A percentile compares a stretch with the other conserved stretches of the same genome.
Evolutionary conservation across 2,113 vertebrate species (phyloP).

Genomic region (Oreocharis arfaki): DNA sequence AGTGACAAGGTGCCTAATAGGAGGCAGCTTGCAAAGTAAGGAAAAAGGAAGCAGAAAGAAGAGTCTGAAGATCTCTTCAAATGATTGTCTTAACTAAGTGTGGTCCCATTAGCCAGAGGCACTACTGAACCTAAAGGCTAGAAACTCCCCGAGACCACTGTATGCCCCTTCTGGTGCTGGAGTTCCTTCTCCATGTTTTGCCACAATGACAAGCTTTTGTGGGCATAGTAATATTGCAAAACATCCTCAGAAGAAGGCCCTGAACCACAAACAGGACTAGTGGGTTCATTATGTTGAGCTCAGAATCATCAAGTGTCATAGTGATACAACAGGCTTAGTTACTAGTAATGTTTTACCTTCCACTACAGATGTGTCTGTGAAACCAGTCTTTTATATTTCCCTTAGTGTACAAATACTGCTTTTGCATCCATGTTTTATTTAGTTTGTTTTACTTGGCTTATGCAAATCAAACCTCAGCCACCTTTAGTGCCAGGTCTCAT

Average conservation of each 20-base stretch:
- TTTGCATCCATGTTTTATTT: conserved; percentile 16
- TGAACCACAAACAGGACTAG: not conserved
- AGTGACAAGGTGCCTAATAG: not conserved
- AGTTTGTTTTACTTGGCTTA: not conserved
- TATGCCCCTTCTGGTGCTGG: not conserved
- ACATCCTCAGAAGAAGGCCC: not conserved
- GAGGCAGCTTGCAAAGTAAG: not conserved
- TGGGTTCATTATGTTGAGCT: not conserved
- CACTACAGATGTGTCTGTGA: not conserved
- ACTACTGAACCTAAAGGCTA: not conserved
- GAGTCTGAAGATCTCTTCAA: not conserved
- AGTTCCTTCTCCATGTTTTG: not conserved
- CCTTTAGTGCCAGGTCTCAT: not conserved
- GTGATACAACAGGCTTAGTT: not conserved
- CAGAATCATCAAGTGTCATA: not conserved
- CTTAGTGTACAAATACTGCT: not conserved
- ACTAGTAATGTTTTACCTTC: not conserved
- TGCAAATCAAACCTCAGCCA: not conserved
- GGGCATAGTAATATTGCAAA: not conserved
- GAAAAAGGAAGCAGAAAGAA: not conserved
- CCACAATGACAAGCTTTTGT: not conserved
- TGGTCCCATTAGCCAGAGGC: not conserved
- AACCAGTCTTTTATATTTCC: not conserved
- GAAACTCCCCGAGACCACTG: not conserved
- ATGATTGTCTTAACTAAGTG: conserved; percentile 4